Base-by-base conservation (phyloP, 1,140 invertebrate species). In the Oryzaephilus surinamensis region DNA sequence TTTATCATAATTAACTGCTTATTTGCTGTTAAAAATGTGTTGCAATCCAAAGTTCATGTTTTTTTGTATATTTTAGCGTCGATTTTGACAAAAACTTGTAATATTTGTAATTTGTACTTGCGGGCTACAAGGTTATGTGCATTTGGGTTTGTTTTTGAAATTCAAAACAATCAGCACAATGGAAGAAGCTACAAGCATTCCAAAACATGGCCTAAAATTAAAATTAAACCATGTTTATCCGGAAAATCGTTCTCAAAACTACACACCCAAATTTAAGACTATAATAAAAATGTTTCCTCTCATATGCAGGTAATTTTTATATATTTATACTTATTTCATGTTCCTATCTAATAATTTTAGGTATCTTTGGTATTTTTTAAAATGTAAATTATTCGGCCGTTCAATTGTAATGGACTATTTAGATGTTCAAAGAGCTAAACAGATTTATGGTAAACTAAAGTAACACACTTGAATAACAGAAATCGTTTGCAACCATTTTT, bases 141-240 rank as follows among this genome's bases (percentile, higher is more conserved):
- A 1, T 31, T 4, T 13, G 15, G 8, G 15, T 5, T 14, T 8
- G 4, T 31, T 10, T 12, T 31, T 5, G 2, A 31, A 11, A 11
- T 13, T 10, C 13, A 0, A 31, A 11, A 15, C 7, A 31, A 15
- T 10, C 4, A 13, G 12, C 1, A 26, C 1, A 27, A 7, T 27
- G 28, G 8, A 37, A 18, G 29, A 32, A 12, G 36, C 40, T 13
- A 51, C 26, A 17, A 31, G 23, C 19, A 32, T 58, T 43, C 70
- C 79, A 20, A 69, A 75, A 49, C 74, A 72, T 55, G 79, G 82
- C 8, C 69, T 83, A 50, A 80, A 81, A 60, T 64, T 87, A 33
- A 69, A 70, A 46, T 65, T 90, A 44, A 71, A 85, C 62, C 79
- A 90, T 67, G 67, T 73, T 45, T 88, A 76, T 68, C 73, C 77